Evolutionary conservation across 2,113 vertebrate species (phyloP).

Genomic region (Syngnathus scovelli): DNA sequence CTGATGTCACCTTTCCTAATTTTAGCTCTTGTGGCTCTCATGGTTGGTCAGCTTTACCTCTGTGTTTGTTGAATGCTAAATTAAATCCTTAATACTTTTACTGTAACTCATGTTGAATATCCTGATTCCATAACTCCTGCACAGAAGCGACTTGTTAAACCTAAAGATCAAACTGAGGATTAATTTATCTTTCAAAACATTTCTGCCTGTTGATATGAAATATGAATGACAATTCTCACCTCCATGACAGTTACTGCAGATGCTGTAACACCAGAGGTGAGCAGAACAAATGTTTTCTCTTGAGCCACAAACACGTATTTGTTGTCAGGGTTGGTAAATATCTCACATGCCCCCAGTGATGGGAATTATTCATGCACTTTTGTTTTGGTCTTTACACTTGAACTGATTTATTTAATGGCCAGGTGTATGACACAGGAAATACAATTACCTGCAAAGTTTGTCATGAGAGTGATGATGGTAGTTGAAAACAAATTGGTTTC

Average conservation of each 20-base stretch:
- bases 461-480: background rate
- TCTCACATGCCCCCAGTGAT: background rate
- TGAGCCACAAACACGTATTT: background rate
- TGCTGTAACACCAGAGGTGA: background rate
- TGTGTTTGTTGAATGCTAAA: slow-evolving; percentile 15
- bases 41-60: slow-evolving; percentile 27
- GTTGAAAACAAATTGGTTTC: background rate
- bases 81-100: background rate
- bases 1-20: slow-evolving; percentile 53
- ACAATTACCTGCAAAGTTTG: background rate
- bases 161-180: background rate
- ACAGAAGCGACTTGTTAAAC: background rate
- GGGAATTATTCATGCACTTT: background rate
- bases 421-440: background rate
- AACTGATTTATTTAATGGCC: background rate
- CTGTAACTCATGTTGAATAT: background rate
- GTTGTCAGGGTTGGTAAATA: background rate
- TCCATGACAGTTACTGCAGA: background rate
- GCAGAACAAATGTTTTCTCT: background rate
- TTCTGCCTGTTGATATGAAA: background rate
- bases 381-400: background rate
- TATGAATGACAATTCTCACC: background rate
- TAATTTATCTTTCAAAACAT: background rate
- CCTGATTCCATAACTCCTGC: no score
- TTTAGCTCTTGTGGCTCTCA: slow-evolving; percentile 54